These are phyloP conservation scores for Lacanobia wlatinum DNA, from an alignment of 2,888 invertebrate genomes.

Conservation along the genomic window DNA sequence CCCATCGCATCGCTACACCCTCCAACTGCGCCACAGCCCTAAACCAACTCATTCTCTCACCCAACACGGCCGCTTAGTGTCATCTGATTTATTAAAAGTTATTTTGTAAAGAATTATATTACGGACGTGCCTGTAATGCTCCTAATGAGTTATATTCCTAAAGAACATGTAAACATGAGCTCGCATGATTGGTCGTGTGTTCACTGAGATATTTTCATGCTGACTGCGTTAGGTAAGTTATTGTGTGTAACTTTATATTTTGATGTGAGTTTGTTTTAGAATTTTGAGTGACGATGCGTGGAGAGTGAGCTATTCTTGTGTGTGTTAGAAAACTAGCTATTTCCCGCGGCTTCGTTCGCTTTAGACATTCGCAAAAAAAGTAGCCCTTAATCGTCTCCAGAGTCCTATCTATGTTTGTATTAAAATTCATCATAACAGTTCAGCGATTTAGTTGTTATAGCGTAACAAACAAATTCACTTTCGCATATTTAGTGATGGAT, in stretches of 20 bases:
- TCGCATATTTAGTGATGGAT: too few species aligned
- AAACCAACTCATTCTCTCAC: conserved; percentile 55
- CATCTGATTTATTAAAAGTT: conserved; percentile 74
- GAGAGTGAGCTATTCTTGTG: background rate
- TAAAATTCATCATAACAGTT: too few species aligned
- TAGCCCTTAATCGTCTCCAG: too few species aligned
- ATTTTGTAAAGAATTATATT: conserved; percentile 70
- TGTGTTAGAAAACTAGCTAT: background rate
- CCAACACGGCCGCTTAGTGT: conserved; percentile 70
- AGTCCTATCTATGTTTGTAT: too few species aligned
- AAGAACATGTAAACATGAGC: conserved; percentile 48
- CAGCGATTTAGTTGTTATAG: too few species aligned
- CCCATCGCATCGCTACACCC: background rate
- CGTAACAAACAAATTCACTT: too few species aligned
- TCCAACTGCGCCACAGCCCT: conserved; percentile 5
- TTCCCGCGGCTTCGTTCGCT: too few species aligned
- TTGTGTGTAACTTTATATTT: conserved; percentile 43
- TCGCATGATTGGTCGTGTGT: conserved; percentile 55
- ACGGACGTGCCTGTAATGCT: conserved; percentile 64
- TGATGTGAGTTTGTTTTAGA: conserved; percentile 34
- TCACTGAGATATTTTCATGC: conserved; percentile 34
- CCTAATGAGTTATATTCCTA: conserved; percentile 62
- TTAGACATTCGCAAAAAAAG: too few species aligned
- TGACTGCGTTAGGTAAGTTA: conserved; percentile 6
- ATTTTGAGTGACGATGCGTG: conserved; percentile 11